Conservation (phyloP, 2,113 vertebrate species). For the Numenius arquata region DNA sequence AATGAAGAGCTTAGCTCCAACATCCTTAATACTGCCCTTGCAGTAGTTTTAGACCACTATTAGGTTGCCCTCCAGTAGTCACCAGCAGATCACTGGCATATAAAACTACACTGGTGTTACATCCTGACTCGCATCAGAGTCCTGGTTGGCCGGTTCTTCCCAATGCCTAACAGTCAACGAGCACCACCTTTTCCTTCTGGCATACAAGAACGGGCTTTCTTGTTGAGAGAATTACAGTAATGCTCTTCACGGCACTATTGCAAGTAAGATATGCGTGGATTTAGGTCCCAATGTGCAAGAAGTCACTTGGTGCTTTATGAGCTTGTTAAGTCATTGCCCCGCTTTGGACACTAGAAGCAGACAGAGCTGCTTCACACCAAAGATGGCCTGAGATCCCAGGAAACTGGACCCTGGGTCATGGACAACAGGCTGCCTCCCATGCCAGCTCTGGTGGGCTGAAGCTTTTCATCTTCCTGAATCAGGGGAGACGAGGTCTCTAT, state of each 20-base stretch:
- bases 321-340: not conserved
- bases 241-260: not conserved
- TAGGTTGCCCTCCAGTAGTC: not conserved
- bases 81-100: not conserved
- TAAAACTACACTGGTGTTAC: not conserved
- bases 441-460: not conserved
- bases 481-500: not conserved
- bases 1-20: not conserved
- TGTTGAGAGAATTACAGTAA: not conserved
- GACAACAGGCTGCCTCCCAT: not conserved
- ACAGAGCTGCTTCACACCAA: not conserved
- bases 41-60: not conserved
- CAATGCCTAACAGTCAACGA: not conserved
- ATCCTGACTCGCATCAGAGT: not conserved
- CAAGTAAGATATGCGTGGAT: not conserved
- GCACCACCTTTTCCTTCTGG: not conserved
- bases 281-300: not conserved
- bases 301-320: not conserved
- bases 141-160: not conserved
- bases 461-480: not conserved
- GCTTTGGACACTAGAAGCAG: not conserved
- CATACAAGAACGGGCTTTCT: not conserved
- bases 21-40: not conserved
- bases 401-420: not conserved
- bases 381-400: not conserved